phyloP scores from a whole-genome alignment of 2,888 invertebrate species.

The Trissolcus brochymenae region DNA sequence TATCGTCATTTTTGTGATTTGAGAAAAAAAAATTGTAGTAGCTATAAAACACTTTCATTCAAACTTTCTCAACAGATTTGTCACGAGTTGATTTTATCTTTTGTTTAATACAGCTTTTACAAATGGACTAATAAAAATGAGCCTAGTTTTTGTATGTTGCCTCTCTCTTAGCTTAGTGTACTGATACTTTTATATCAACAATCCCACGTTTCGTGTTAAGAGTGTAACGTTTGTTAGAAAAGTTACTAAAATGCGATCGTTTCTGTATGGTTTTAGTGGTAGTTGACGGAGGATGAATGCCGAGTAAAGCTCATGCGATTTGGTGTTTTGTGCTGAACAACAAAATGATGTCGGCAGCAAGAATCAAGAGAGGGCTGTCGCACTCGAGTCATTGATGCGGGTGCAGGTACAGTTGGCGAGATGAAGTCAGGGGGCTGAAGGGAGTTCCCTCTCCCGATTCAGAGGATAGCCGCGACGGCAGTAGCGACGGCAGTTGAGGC shows the following conservation, averaged over 20 bases:
- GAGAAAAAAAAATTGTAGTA: too few species aligned
- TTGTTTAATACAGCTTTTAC: background rate
- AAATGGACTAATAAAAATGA: background rate
- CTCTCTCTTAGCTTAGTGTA: background rate
- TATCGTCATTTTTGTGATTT: too few species aligned
- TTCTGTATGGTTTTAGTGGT: constrained; percentile 73
- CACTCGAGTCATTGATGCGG: constrained; percentile 42
- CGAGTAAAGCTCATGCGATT: constrained; percentile 71
- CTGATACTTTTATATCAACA: background rate
- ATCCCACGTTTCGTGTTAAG: constrained; percentile 9
- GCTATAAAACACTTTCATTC: too few species aligned
- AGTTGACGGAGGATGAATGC: constrained; percentile 67
- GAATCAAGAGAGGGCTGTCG: constrained; percentile 37
- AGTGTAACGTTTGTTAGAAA: constrained; percentile 62
- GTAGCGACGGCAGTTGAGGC: constrained; percentile 73
- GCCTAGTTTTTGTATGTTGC: background rate
- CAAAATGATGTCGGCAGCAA: constrained; percentile 37
- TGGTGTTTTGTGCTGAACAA: constrained; percentile 63
- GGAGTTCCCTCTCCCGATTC: constrained; percentile 32
- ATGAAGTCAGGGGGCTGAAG: constrained; percentile 51
- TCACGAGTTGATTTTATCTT: too few species aligned
- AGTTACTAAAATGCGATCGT: constrained; percentile 62
- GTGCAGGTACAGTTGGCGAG: constrained; percentile 32
- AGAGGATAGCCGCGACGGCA: constrained; percentile 59
- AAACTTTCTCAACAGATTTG: too few species aligned